Evolutionary conservation across 2,113 vertebrate genomes (phyloP), one percentile per base, ranked within the genome.

Genomic region (Lagopus leucura): DNA sequence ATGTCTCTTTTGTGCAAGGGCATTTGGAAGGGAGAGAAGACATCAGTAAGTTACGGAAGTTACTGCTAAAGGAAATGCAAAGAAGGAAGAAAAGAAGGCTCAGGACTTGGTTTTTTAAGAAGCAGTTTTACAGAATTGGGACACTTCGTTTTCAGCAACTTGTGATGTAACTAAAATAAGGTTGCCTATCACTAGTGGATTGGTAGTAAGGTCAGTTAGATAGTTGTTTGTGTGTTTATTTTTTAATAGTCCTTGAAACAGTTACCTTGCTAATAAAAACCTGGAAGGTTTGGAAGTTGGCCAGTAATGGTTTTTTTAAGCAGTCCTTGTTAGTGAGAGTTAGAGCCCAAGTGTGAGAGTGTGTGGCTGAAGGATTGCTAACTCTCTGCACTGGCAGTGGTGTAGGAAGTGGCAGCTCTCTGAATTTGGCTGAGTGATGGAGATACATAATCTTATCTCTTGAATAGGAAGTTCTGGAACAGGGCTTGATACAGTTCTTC

Each of bases 391-490:
- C 17, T 9, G 65, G 22, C 25, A 8, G 3, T n/a, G 42, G 27
- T 78, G 15, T 32, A 75, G 63, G 22, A 32, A 8, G 7, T 34
- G 21, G 3, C 18, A 2, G 22, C 55, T 85, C 48, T 87, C 15
- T 7, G 50, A 42, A 38, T 60, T 45, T 0, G 1, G 6, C 75
- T 48, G n/a, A 71, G 30, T 22, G 40, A 18, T 90, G 38, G 71
- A 75, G 71, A 22, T 13, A 5, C 1, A 1, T 66, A 0, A 0
- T 63, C 30, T 8, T 0, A 0, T 58, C 30, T 92, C 71, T 55
- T 50, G 66, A 32, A 10, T 89, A 14, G n/a, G 34, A 64, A 13
- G 8, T 4, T 48, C 52, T 85, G 30, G 57, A 92, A 32, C 42
- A 76, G 10, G 50, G 50, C 10, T 67, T 3, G 0, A 7, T 66